These are phyloP conservation scores for Microtus oregoni DNA, from an alignment of 2,113 vertebrate genomes.

Conservation along the genomic window DNA sequence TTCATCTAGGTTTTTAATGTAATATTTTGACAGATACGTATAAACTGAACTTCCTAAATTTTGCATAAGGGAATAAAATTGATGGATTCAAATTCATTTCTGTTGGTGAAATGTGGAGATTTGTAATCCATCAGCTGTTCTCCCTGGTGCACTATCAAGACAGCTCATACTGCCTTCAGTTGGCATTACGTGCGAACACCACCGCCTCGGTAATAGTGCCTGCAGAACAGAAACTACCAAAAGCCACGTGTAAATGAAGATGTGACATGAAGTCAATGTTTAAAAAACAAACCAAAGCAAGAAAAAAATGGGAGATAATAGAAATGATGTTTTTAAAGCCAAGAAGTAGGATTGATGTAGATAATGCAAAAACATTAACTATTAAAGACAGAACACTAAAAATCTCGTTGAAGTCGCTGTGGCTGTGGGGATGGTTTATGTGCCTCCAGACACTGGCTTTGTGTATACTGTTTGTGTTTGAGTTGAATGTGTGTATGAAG, in stretches of 20 bases:
- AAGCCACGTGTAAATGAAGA: slow-evolving; percentile 63
- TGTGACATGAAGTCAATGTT: slow-evolving; percentile 63
- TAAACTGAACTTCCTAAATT: slow-evolving; percentile 78
- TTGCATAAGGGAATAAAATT: slow-evolving; percentile 77
- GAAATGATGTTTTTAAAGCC: background rate
- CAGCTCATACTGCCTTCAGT: slow-evolving; percentile 51
- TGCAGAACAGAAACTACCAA: slow-evolving; percentile 73
- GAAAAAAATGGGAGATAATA: slow-evolving; percentile 25
- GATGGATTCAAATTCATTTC: slow-evolving; percentile 79
- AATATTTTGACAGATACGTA: slow-evolving; percentile 81
- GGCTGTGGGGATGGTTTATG: background rate
- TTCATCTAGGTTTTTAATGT: slow-evolving; percentile 78
- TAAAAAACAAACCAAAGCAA: slow-evolving; percentile 61
- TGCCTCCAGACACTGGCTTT: background rate
- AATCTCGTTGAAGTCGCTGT: background rate
- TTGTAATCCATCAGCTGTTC: slow-evolving; percentile 75
- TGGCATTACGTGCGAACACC: slow-evolving; percentile 67
- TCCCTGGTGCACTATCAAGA: slow-evolving; percentile 70
- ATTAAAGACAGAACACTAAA: slow-evolving; percentile 46
- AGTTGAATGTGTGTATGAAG: background rate
- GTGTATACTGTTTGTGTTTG: background rate
- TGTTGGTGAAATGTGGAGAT: slow-evolving; percentile 71
- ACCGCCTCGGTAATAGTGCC: slow-evolving; percentile 71
- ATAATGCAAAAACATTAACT: background rate
- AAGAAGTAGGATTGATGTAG: background rate